Conservation (phyloP, 1,140 invertebrate genomes). For the Atta colombica region DNA sequence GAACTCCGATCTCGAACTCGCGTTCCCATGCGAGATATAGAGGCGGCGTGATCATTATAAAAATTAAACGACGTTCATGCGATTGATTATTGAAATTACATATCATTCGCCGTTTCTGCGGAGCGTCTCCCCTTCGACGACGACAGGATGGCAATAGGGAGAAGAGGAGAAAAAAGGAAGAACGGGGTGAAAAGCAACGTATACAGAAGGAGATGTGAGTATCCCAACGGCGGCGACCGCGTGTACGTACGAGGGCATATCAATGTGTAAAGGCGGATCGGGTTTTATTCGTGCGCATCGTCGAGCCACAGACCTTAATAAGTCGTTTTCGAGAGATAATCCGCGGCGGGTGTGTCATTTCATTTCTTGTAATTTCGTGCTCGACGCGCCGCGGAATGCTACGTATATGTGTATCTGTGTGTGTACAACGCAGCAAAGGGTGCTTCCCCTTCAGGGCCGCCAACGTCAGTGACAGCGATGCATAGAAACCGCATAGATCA, state of each 20-base stretch:
- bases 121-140: constrained; percentile 48
- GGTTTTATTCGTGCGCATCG: constrained; percentile 42
- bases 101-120: constrained; percentile 72
- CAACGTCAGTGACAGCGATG: not conserved
- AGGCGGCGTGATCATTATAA: constrained; percentile 83
- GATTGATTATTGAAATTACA: constrained; percentile 87
- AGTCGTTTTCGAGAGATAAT: constrained; percentile 86
- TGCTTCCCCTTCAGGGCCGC: not conserved
- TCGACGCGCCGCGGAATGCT: constrained; percentile 73
- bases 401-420: constrained; percentile 14
- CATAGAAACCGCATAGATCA: not conserved
- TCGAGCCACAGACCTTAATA: constrained; percentile 80
- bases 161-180: not conserved
- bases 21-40: constrained; percentile 78
- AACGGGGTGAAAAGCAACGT: constrained; percentile 25
- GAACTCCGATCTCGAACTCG: not conserved
- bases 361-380: constrained; percentile 85
- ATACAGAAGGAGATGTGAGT: constrained; percentile 25
- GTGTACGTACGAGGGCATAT: not conserved
- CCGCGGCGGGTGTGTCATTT: constrained; percentile 85
- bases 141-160: not conserved
- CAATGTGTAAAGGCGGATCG: constrained; percentile 47
- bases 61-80: constrained; percentile 87
- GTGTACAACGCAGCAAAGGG: constrained; percentile 9
- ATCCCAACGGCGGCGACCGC: constrained; percentile 20